A percentile compares a stretch with the other conserved stretches of the same genome.
Evolutionary conservation across 1,140 invertebrate genomes (phyloP).

Genomic region (Scaptomyza montana): DNA sequence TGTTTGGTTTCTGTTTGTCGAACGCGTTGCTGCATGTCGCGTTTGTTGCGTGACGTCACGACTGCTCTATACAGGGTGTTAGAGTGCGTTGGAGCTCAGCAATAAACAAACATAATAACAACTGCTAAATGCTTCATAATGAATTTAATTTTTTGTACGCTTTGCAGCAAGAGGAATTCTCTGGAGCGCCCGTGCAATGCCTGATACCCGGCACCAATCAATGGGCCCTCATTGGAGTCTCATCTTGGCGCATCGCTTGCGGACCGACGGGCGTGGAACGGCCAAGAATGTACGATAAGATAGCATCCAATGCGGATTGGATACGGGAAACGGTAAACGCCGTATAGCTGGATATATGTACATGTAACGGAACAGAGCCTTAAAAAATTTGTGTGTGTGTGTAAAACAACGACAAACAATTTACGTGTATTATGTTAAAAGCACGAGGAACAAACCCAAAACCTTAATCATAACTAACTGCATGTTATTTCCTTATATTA

Average conservation of each 20-base stretch:
- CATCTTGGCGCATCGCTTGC: conserved; percentile 93
- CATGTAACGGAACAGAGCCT: conserved; percentile 4
- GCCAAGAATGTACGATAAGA: conserved; percentile 92
- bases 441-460: conserved; percentile 11
- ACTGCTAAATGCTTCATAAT: too few species aligned
- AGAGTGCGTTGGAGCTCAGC: neutral
- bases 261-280: conserved; percentile 88
- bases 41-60: conserved; percentile 51
- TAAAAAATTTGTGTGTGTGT: too few species aligned
- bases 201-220: conserved; percentile 86
- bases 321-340: conserved; percentile 88
- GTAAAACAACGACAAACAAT: neutral
- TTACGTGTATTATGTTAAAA: conserved; percentile 68
- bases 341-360: conserved; percentile 34
- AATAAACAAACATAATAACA: neutral
- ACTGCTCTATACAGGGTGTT: conserved; percentile 39
- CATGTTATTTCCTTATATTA: conserved; percentile 42
- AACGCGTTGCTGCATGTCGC: conserved; percentile 71
- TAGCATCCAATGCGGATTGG: conserved; percentile 92
- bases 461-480: conserved; percentile 41
- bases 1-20: conserved; percentile 22
- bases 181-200: conserved; percentile 93
- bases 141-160: neutral
- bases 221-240: conserved; percentile 90
- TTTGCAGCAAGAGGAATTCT: conserved; percentile 91